phyloP scores from a whole-genome alignment of 2,113 vertebrate genomes.

The Ceratotherium simum region DNA sequence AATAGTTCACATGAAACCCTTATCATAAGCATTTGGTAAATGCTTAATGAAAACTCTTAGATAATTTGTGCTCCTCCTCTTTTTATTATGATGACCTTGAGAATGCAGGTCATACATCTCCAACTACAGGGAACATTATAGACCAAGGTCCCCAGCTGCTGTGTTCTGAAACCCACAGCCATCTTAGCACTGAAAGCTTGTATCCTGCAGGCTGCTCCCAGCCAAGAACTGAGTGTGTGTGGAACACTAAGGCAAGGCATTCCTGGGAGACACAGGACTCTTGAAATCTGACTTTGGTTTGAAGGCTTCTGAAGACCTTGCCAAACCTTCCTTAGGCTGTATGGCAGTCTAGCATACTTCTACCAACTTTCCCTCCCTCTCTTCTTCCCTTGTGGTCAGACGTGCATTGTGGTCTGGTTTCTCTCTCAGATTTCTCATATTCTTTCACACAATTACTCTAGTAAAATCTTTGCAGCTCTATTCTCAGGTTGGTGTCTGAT shows the following conservation, averaged over 20 bases:
- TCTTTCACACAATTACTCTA: background rate
- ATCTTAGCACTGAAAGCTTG: background rate
- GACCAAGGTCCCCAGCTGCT: background rate
- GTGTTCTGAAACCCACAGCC: background rate
- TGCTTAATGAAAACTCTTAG: background rate
- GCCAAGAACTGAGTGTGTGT: background rate
- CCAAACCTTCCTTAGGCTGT: background rate
- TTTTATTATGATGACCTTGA: background rate
- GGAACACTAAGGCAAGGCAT: background rate
- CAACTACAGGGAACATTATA: background rate
- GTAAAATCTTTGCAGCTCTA: background rate
- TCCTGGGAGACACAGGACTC: background rate
- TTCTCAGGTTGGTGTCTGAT: background rate
- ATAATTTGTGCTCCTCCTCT: background rate
- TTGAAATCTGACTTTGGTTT: background rate
- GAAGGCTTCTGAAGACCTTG: background rate
- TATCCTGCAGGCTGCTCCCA: background rate
- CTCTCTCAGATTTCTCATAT: background rate
- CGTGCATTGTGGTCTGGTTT: background rate
- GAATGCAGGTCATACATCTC: background rate
- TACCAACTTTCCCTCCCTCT: too few species aligned
- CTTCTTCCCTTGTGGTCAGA: background rate
- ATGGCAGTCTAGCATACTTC: background rate
- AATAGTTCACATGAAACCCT: background rate
- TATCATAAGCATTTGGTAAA: background rate